Conservation (phyloP, 2,113 vertebrate genomes). For the Rostratula benghalensis region DNA sequence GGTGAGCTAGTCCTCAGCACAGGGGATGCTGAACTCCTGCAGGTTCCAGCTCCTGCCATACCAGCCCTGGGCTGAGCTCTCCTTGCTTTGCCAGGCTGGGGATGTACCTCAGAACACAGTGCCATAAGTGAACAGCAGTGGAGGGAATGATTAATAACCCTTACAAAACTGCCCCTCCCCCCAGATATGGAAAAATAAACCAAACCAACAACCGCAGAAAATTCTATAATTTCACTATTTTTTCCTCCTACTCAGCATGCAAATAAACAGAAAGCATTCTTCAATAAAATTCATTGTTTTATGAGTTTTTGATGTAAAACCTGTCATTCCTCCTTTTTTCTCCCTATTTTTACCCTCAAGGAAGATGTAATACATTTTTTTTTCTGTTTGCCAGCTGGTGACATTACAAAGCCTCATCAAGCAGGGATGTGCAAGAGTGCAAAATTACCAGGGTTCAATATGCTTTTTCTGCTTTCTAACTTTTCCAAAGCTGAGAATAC, state of each 20-base stretch:
- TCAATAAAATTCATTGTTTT: neutral
- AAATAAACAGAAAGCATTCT: neutral
- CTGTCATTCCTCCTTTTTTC: neutral
- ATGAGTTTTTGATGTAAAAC: neutral
- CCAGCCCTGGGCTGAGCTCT: rapidly evolving
- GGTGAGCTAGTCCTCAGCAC: neutral
- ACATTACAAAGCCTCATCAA: neutral
- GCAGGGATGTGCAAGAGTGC: neutral
- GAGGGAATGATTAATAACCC: too few relatives aligned
- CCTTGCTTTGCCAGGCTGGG: neutral
- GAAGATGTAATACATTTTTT: neutral
- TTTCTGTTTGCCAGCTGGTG: neutral
- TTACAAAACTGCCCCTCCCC: rapidly evolving
- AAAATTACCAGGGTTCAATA: neutral
- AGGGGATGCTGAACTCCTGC: rapidly evolving
- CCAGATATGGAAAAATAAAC: rapidly evolving
- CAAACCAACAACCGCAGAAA: neutral
- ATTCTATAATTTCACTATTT: neutral
- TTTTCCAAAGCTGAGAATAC: neutral
- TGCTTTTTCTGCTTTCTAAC: neutral
- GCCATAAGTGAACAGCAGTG: rapidly evolving
- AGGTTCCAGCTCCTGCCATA: rapidly evolving
- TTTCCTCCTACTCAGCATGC: neutral
- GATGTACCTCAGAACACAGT: neutral
- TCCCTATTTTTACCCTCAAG: neutral